These are phyloP conservation scores for Ichneumoninae sp. DNA, from an alignment of 2,888 invertebrate genomes.

Conservation along the genomic window DNA sequence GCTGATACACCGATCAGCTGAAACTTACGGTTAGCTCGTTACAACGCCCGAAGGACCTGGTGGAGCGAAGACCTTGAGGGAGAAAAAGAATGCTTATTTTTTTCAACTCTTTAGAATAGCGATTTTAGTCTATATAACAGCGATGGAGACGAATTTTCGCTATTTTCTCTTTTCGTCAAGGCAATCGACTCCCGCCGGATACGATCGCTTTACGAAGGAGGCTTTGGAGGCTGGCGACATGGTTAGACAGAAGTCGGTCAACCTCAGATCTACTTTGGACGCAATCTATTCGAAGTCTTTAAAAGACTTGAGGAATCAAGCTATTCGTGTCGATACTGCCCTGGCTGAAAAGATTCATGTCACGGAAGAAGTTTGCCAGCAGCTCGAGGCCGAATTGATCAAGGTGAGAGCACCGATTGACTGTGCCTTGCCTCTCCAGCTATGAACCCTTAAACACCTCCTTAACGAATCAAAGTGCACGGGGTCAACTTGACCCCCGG, in stretches of 20 bases:
- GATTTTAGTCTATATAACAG: background rate
- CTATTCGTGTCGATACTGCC: conserved; percentile 92
- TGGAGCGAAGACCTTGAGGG: too few species aligned
- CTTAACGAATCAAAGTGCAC: too few species aligned
- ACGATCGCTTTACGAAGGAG: conserved; percentile 93
- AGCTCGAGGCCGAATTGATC: conserved; percentile 89
- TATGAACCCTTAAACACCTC: background rate
- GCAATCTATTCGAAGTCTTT: conserved; percentile 91
- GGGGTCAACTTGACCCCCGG: too few species aligned
- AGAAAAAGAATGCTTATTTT: background rate
- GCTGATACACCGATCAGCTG: background rate
- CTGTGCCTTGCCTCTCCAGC: background rate
- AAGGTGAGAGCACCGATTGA: conserved; percentile 82
- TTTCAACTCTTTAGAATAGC: background rate
- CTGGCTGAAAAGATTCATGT: conserved; percentile 91
- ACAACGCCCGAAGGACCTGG: background rate
- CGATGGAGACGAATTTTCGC: conserved; percentile 16
- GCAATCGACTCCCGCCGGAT: conserved; percentile 93
- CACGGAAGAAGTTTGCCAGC: conserved; percentile 90
- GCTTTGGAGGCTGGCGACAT: conserved; percentile 91
- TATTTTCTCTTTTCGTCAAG: conserved; percentile 80
- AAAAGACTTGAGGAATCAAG: conserved; percentile 92
- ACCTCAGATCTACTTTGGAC: conserved; percentile 89
- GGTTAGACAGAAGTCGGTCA: conserved; percentile 90
- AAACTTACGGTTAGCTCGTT: background rate